Base-by-base conservation (phyloP, 2,888 invertebrate species). In the Prosopocoilus inquinatus region DNA sequence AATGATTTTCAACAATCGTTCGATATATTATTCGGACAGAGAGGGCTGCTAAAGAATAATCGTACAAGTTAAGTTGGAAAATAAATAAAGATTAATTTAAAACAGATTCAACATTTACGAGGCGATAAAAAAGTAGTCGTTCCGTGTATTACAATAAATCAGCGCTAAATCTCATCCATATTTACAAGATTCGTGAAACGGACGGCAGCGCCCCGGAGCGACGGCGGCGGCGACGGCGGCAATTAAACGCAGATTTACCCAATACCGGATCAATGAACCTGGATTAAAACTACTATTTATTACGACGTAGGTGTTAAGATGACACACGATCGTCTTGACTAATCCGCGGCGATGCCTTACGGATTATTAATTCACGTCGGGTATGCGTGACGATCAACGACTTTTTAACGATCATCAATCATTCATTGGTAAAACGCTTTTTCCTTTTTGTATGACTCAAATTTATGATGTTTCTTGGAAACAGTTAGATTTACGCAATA, bases 251-350 rank as follows among this genome's bases (percentile, higher is more conserved):
- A 13, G 43, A 43, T 28, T 43, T 43, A 43, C 28, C 41, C 41
- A 41, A 41, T 41, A 15, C 9, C 41, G 46, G 52, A 52, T 52
- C 52, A 38, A 36, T 46, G 52, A 52, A 52, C 52, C 38, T 39
- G 52, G n/a, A 9, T 44, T 45, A 44, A 52, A 52, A 38, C 43
- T 36, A 32, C 20, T 46, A 46, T 52, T 52, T 52, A 52, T 52
- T 52, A 34, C 45, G 36, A 34, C 45, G 52, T 52, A 35, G 52
- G 52, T 36, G 52, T 52, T 16, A 34, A 45, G 33, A 15, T 52
- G 45, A 46, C 15, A 44, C 50, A 41, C 9, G 41, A 41, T 11
- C 41, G 41, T 41, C 9, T 13, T 15, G 41, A 16, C 12, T 41
- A 9, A 41, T 41, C 41, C 41, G 12, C 13, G 16, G 41, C 16